Percentiles rank a stretch among this genome's conserved stretches.
These are phyloP conservation scores for Peromyscus aztecus DNA, from an alignment of 2,797 vertebrate genomes.

Conservation along the genomic window DNA sequence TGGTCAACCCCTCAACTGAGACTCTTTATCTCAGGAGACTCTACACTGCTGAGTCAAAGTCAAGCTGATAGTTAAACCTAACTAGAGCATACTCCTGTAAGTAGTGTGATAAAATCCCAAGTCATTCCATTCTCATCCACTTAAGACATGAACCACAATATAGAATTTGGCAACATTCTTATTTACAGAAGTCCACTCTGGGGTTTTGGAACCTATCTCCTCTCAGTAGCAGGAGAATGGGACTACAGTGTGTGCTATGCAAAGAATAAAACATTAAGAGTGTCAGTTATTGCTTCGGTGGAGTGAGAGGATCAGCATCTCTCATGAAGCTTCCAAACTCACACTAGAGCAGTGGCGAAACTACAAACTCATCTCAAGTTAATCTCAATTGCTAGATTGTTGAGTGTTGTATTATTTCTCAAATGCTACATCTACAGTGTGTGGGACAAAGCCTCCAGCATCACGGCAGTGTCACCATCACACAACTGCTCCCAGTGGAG, in stretches of 20 bases:
- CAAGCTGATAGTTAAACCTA: not conserved
- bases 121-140: too few species aligned
- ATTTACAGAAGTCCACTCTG: not conserved
- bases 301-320: not conserved
- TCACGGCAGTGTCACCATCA: not conserved
- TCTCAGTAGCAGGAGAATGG: too few species aligned
- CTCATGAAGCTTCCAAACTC: not conserved
- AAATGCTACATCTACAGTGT: not conserved
- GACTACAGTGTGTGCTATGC: not conserved
- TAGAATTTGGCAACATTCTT: not conserved
- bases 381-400: not conserved
- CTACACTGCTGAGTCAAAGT: not conserved
- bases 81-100: not conserved
- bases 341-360: not conserved
- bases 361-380: not conserved
- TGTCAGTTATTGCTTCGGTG: not conserved
- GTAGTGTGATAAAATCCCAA: not conserved
- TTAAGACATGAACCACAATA: not conserved
- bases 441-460: not conserved
- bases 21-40: not conserved
- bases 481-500: not conserved
- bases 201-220: not conserved
- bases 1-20: not conserved
- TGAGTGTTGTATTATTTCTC: not conserved
- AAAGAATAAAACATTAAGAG: not conserved